These are phyloP conservation scores for Echeneis naucrates DNA, from an alignment of 2,797 vertebrate genomes.

Conservation along the genomic window DNA sequence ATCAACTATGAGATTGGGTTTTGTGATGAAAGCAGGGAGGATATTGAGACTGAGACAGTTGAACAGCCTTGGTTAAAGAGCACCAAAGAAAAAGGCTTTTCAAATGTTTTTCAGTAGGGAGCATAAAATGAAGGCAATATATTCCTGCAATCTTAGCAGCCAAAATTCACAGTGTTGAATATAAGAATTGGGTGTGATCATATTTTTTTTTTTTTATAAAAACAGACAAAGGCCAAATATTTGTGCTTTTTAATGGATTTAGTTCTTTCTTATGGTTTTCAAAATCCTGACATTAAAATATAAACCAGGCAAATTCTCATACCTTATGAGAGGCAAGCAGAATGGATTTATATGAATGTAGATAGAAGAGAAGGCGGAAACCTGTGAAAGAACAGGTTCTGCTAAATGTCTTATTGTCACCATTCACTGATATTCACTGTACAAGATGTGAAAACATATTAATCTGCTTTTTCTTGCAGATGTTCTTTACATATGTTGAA, in stretches of 20 bases:
- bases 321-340: background rate
- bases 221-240: background rate
- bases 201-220: too few relatives aligned
- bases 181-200: constrained; percentile 44
- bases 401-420: too few relatives aligned
- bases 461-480: too few relatives aligned
- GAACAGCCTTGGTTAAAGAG: constrained; percentile 34
- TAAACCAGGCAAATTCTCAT: background rate
- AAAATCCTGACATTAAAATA: background rate
- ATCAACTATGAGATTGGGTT: constrained; percentile 68
- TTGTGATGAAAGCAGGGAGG: constrained; percentile 67
- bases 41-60: constrained; percentile 52
- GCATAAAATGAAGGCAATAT: constrained; percentile 49
- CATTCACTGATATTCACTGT: too few relatives aligned
- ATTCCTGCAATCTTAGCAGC: constrained; percentile 14
- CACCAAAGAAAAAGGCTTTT: constrained; percentile 42
- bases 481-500: too few relatives aligned
- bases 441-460: too few relatives aligned
- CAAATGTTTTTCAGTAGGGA: constrained; percentile 35
- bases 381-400: too few relatives aligned
- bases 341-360: too few relatives aligned
- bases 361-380: too few relatives aligned
- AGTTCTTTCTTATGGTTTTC: background rate
- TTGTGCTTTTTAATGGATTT: background rate
- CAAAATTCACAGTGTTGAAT: constrained; percentile 42